phyloP scores from a whole-genome alignment of 2,888 invertebrate species.

The Ethmia dodecea region DNA sequence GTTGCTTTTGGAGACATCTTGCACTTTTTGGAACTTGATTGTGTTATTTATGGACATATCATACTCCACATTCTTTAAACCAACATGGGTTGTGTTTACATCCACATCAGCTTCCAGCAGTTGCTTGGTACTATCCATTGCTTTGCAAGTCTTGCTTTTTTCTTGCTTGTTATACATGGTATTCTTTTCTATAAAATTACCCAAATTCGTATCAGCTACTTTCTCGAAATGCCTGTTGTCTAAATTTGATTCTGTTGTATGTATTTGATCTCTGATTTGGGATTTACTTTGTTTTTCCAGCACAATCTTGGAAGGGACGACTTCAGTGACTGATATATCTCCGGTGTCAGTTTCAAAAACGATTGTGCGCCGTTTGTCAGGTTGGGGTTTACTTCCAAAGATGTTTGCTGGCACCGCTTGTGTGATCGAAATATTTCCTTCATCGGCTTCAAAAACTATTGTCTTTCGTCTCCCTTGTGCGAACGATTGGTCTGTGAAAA shows the following conservation, averaged over 20 bases:
- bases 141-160: too few species aligned
- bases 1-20: constrained; percentile 35
- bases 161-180: too few species aligned
- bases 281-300: too few species aligned
- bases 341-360: constrained; percentile 20
- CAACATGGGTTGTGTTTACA: constrained; percentile 46
- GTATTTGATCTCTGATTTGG: constrained; percentile 14
- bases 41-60: constrained; percentile 67
- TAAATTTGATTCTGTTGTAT: constrained; percentile 25
- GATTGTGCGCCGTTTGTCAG: constrained; percentile 18
- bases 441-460: background rate
- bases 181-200: too few species aligned
- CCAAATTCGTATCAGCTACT: constrained; percentile 14
- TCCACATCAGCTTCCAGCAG: too few species aligned
- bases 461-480: constrained; percentile 2
- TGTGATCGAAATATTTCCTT: constrained; percentile 28
- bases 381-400: constrained; percentile 7
- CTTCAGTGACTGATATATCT: constrained; percentile 18
- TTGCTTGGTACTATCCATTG: too few species aligned
- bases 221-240: constrained; percentile 25
- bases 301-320: constrained; percentile 1
- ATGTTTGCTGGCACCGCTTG: constrained; percentile 21
- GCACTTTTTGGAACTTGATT: constrained; percentile 46
- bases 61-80: constrained; percentile 33
- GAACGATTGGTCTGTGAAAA: background rate